A percentile compares a stretch with the other conserved stretches of the same genome.
Conservation (phyloP, 2,113 vertebrate genomes). For the Dromiciops gliroides region DNA sequence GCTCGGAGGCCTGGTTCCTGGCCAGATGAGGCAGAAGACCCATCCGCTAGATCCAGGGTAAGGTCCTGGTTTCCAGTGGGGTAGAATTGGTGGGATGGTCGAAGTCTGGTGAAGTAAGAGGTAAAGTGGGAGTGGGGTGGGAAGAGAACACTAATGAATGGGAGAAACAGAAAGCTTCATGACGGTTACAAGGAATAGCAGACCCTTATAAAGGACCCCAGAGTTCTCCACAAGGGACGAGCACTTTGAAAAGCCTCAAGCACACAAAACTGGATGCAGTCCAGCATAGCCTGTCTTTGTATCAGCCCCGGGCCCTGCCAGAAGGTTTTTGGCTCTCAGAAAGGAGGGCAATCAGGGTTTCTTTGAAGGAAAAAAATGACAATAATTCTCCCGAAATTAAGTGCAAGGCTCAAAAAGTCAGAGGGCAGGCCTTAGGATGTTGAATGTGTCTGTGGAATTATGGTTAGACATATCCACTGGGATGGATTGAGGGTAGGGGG, state of each 20-base stretch:
- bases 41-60: neutral
- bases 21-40: neutral
- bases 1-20: neutral
- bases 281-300: neutral
- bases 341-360: neutral
- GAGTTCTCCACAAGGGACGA: neutral
- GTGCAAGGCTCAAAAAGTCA: neutral
- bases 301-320: neutral
- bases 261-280: neutral
- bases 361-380: neutral
- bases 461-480: neutral
- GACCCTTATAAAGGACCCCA: neutral
- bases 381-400: conserved; percentile 9
- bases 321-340: conserved; percentile 5
- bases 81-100: neutral
- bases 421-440: neutral
- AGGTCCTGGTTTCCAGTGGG: neutral
- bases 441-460: neutral
- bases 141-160: neutral
- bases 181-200: conserved; percentile 6
- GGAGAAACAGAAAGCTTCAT: neutral
- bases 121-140: neutral
- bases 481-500: neutral
- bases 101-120: neutral
- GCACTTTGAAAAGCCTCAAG: neutral